A percentile compares a stretch with the other conserved stretches of the same genome.
Evolutionary conservation across 2,888 invertebrate genomes (phyloP).

Genomic region (Drosophila kambysellisi): DNA sequence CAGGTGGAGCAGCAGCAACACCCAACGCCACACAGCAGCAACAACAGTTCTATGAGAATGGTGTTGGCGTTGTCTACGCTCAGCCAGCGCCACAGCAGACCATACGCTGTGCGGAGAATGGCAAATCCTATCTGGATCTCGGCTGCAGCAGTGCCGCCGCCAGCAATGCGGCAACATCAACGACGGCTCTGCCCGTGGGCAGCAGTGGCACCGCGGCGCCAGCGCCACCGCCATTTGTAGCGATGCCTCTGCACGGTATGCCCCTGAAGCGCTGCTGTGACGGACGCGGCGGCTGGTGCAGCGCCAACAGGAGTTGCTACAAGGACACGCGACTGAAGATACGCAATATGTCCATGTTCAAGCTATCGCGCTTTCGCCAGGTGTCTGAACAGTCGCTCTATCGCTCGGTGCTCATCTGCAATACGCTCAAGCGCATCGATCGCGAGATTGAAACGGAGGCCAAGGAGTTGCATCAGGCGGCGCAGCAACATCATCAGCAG

Average conservation of each 20-base stretch:
- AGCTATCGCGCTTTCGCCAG: slow-evolving; percentile 94
- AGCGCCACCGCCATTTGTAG: slow-evolving; percentile 47
- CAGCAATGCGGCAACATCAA: slow-evolving; percentile 44
- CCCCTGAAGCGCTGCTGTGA: slow-evolving; percentile 88
- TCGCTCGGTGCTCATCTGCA: slow-evolving; percentile 96
- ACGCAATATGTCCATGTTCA: slow-evolving; percentile 96
- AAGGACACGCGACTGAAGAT: slow-evolving; percentile 94
- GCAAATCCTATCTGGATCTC: slow-evolving; percentile 94
- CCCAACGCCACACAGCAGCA: slow-evolving; percentile 50
- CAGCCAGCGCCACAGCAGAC: slow-evolving; percentile 93
- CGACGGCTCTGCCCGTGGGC: slow-evolving; percentile 32
- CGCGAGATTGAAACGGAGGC: slow-evolving; percentile 93
- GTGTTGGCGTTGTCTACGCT: slow-evolving; percentile 66
- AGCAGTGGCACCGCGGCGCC: slow-evolving; percentile 24
- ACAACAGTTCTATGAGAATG: slow-evolving; percentile 68
- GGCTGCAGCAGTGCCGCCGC: slow-evolving; percentile 88
- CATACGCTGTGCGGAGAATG: slow-evolving; percentile 94
- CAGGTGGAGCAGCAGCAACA: slow-evolving; percentile 22
- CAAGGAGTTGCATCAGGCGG: slow-evolving; percentile 85
- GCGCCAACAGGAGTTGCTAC: slow-evolving; percentile 91
- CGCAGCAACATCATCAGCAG: slow-evolving; percentile 81
- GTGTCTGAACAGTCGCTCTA: slow-evolving; percentile 95
- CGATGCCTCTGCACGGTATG: slow-evolving; percentile 77
- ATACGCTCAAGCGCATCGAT: slow-evolving; percentile 95
- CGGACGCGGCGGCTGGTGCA: slow-evolving; percentile 89